phyloP scores from a whole-genome alignment of 1,140 invertebrate species.

The Eufriesea mexicana region DNA sequence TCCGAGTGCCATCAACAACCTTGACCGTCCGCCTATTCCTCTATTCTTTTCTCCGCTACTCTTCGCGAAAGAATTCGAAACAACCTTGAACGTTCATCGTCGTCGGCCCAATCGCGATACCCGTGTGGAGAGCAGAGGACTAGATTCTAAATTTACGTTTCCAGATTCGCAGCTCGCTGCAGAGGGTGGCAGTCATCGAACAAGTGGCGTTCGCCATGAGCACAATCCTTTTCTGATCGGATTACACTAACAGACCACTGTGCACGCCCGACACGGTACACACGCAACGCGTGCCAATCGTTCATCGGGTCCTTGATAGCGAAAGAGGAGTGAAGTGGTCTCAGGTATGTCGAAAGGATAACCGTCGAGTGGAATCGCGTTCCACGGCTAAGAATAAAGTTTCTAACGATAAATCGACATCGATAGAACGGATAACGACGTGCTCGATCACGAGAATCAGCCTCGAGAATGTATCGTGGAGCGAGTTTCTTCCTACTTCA shows the following conservation, averaged over 20 bases:
- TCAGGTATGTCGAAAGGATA: slow-evolving; percentile 38
- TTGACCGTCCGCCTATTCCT: neutral
- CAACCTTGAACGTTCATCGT: neutral
- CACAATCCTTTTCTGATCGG: slow-evolving; percentile 12
- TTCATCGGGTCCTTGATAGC: slow-evolving; percentile 33
- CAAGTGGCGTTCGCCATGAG: neutral
- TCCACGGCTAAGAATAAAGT: slow-evolving; percentile 27
- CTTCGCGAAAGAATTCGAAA: neutral
- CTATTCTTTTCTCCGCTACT: fast-evolving
- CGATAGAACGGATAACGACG: neutral
- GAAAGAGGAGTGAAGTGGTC: slow-evolving; percentile 32
- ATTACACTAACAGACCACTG: slow-evolving; percentile 20
- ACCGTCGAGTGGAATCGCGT: slow-evolving; percentile 34
- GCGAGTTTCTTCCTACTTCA: neutral
- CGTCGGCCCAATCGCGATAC: neutral
- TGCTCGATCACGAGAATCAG: neutral
- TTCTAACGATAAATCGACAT: neutral
- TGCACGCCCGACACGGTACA: too few species aligned
- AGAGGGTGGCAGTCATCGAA: neutral
- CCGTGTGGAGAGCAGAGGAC: too few species aligned
- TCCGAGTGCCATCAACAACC: neutral
- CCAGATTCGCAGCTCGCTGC: neutral
- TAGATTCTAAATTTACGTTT: neutral
- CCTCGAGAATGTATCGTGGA: neutral
- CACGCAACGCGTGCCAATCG: slow-evolving; percentile 8